A percentile compares a stretch with the other conserved stretches of the same genome.
These are phyloP conservation scores for Acromyrmex heyeri DNA, from an alignment of 1,140 invertebrate genomes.

Conservation along the genomic window DNA sequence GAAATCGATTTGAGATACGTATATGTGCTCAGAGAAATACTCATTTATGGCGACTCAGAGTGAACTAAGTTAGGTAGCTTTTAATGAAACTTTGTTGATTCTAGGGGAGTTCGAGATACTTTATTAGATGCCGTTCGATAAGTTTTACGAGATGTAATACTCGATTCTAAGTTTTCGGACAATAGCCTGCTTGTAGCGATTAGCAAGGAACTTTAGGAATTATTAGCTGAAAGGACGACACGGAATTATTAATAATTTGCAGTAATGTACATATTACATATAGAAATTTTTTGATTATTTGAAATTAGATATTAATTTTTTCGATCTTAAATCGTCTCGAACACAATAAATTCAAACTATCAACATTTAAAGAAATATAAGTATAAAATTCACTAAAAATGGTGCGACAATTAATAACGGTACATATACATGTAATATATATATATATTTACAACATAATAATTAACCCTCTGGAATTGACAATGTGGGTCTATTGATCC, in stretches of 20 bases:
- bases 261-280: background rate
- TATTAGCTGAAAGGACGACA: conserved; percentile 12
- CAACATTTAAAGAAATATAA: background rate
- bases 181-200: conserved; percentile 46
- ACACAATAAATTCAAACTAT: background rate
- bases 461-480: background rate
- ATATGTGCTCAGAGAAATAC: conserved; percentile 42
- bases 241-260: conserved; percentile 32
- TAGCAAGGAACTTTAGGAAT: background rate
- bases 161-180: conserved; percentile 63
- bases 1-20: conserved; percentile 71
- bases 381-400: background rate
- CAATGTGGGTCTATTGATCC: too few relatives aligned
- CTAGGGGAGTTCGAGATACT: conserved; percentile 57
- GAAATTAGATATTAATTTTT: background rate
- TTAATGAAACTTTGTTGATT: conserved; percentile 77
- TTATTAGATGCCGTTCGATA: conserved; percentile 62
- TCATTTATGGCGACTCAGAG: conserved; percentile 61
- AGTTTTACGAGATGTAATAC: conserved; percentile 61
- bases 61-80: conserved; percentile 61
- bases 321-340: background rate
- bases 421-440: too few relatives aligned
- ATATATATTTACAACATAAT: background rate
- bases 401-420: background rate
- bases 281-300: background rate